phyloP scores from a whole-genome alignment of 2,797 vertebrate species.

The Diplodus sargus region DNA sequence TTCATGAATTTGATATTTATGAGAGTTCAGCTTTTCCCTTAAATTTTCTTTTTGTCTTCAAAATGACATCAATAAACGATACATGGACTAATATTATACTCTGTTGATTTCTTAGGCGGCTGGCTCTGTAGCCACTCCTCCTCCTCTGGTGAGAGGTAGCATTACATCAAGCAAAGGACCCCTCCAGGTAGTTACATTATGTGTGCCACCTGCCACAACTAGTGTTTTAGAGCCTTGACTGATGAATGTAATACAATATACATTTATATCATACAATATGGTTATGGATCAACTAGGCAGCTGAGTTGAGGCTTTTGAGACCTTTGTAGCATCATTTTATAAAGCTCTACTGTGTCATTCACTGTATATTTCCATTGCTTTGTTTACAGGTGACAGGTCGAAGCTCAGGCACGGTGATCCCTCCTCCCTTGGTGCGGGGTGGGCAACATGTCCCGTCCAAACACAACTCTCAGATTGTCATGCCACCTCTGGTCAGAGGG shows the following conservation, averaged over 20 bases:
- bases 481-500: slow-evolving; percentile 96
- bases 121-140: slow-evolving; percentile 90
- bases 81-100: background rate
- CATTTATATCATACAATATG: background rate
- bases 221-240: background rate
- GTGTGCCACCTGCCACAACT: background rate
- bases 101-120: slow-evolving; percentile 79
- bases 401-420: slow-evolving; percentile 92
- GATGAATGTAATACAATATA: too few species aligned
- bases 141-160: slow-evolving; percentile 93
- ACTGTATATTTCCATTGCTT: background rate
- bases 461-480: slow-evolving; percentile 92
- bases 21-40: background rate
- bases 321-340: background rate
- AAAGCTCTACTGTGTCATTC: background rate
- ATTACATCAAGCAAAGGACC: slow-evolving; percentile 90
- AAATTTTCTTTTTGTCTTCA: background rate
- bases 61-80: background rate
- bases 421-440: slow-evolving; percentile 95
- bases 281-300: background rate
- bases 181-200: slow-evolving; percentile 89
- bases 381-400: slow-evolving; percentile 87
- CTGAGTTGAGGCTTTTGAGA: background rate
- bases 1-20: background rate
- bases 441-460: slow-evolving; percentile 92